phyloP scores from a whole-genome alignment of 2,888 invertebrate species.

The Dastarcus helophoroides region DNA sequence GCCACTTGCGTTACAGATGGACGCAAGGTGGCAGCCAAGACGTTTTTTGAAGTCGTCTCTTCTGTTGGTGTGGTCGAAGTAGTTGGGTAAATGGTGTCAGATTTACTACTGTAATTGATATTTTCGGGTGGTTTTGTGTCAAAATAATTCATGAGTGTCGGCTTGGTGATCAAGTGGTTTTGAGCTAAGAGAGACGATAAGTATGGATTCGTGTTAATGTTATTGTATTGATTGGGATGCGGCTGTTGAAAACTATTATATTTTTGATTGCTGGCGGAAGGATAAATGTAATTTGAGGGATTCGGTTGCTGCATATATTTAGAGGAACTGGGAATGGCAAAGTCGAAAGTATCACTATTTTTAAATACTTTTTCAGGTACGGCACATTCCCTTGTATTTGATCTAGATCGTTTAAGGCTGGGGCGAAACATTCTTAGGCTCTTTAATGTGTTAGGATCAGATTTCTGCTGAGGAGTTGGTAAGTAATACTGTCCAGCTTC shows the following conservation, averaged over 20 bases:
- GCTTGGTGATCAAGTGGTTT: too few relatives aligned
- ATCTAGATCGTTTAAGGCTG: conserved; percentile 23
- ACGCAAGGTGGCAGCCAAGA: conserved; percentile 27
- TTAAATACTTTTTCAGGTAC: conserved; percentile 10
- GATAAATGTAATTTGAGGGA: conserved; percentile 1
- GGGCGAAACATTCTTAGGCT: conserved; percentile 42
- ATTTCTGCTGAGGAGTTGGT: conserved; percentile 21
- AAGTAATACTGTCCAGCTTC: conserved; percentile 19
- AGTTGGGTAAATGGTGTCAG: neutral
- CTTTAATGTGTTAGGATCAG: conserved; percentile 43
- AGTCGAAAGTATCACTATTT: conserved; percentile 6
- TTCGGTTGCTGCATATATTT: conserved; percentile 2
- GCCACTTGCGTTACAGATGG: conserved; percentile 27
- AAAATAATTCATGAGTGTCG: too few relatives aligned
- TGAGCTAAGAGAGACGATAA: too few relatives aligned
- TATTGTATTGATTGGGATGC: neutral
- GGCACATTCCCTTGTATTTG: conserved; percentile 5
- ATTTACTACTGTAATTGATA: too few relatives aligned
- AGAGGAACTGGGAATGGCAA: conserved; percentile 8
- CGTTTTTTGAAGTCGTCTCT: conserved; percentile 25
- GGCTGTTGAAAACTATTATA: neutral
- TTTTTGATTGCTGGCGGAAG: neutral
- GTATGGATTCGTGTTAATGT: neutral
- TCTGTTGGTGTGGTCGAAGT: neutral
- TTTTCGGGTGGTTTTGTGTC: too few relatives aligned